Percentiles rank a stretch among this genome's conserved stretches.
Conservation (phyloP, 2,888 invertebrate genomes). For the Himalopsyche japonica region DNA sequence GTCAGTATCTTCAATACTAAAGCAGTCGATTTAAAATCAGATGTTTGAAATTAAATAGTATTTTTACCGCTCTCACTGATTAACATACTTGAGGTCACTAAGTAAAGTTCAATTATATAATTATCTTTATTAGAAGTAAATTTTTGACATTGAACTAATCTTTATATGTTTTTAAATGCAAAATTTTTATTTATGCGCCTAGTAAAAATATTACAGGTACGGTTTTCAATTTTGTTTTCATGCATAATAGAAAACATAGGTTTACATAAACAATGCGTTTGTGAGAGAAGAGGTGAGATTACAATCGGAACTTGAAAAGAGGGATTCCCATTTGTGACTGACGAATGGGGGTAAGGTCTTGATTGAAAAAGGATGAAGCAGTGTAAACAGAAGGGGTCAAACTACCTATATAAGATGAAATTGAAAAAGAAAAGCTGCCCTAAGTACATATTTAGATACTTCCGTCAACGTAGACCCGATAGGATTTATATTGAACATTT, state of each 20-base stretch:
- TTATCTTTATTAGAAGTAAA: no score
- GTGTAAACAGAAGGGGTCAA: constrained; percentile 12
- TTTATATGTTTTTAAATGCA: background rate
- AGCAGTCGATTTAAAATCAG: no score
- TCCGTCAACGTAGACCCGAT: background rate
- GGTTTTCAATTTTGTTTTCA: constrained; percentile 28
- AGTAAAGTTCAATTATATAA: no score
- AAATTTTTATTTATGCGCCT: background rate
- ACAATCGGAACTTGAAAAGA: constrained; percentile 20
- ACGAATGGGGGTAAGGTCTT: constrained; percentile 31
- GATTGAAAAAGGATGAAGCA: constrained; percentile 38
- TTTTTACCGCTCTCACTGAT: no score
- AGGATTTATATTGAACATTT: background rate
- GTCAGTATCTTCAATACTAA: no score
- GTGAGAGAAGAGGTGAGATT: constrained; percentile 20
- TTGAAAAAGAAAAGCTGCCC: constrained; percentile 23
- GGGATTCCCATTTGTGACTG: constrained; percentile 26
- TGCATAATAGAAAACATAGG: constrained; percentile 29
- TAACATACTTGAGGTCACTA: no score
- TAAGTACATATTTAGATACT: constrained; percentile 30
- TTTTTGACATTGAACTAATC: background rate
- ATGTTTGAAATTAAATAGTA: no score
- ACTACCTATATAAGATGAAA: constrained; percentile 2
- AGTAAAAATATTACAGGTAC: constrained; percentile 18
- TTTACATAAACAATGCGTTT: constrained; percentile 29